A percentile compares a stretch with the other conserved stretches of the same genome.
Evolutionary conservation across 2,888 invertebrate species (phyloP).

Genomic region (Rutpela maculata): DNA sequence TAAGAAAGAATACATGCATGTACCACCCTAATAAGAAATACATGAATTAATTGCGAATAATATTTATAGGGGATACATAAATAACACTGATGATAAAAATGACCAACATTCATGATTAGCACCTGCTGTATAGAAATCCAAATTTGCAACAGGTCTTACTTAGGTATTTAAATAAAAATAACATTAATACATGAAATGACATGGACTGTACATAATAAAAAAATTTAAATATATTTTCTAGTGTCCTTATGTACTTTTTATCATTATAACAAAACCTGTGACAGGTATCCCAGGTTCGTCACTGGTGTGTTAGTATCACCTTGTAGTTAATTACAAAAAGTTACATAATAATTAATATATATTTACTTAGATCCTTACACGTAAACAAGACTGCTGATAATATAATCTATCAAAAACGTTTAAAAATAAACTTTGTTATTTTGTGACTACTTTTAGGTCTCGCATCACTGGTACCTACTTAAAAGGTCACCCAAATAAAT

Average conservation of each 20-base stretch:
- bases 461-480: not conserved
- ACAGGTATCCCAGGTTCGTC: too few relatives aligned
- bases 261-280: too few relatives aligned
- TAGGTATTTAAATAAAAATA: too few relatives aligned
- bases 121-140: constrained; percentile 22
- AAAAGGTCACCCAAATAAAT: not conserved
- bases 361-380: not conserved
- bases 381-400: not conserved
- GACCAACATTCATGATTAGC: not conserved
- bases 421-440: not conserved
- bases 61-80: not conserved
- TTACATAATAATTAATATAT: not conserved
- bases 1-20: not conserved
- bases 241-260: too few relatives aligned
- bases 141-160: constrained; percentile 16
- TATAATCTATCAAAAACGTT: not conserved
- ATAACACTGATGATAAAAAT: not conserved
- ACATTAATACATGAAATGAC: too few relatives aligned
- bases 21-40: not conserved
- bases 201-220: too few relatives aligned
- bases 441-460: not conserved
- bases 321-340: too few relatives aligned
- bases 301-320: too few relatives aligned
- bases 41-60: not conserved
- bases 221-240: too few relatives aligned